Base-by-base conservation (phyloP, 2,888 invertebrate species). In the Andrena chrysosceles region DNA sequence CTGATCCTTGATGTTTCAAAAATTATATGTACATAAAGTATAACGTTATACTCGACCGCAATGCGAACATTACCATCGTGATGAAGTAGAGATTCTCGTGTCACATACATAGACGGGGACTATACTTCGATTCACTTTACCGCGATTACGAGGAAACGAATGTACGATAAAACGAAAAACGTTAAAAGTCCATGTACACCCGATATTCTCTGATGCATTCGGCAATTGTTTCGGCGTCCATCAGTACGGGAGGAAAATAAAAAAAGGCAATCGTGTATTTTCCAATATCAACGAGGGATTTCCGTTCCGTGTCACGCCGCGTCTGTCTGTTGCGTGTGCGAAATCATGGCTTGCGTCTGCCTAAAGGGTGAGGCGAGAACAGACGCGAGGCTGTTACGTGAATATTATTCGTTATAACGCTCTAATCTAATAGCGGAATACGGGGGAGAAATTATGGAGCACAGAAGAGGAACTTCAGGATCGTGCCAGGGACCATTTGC, bases 321-420 rank as follows among this genome's bases (percentile, higher is more conserved):
- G 42, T 42, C 42, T 42, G 60, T 78, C 71, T 52, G 66, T 49
- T 31, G 54, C 71, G 76, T 31, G 73, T 70, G 63, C 54, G 49
- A 72, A 81, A 77, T 77, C 77, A 49, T 67, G 71, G 35, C 29
- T 52, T 54, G 69, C 75, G 66, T 26, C 66, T 56, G 62, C 33
- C 4, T 29, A 70, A 52, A 48, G 62, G 69, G 56, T 60, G 54
- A 35, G 48, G 23, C 20, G 63, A 64, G 67, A 64, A 71, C 67
- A 59, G 79, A 81, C 69, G 71, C 77, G 81, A 72, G 62, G 80
- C 77, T 79, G 85, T 87, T 84, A 85, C 85, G 87, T 81, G 85
- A 83, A 88, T 88, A 88, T 88, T 89, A 87, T 85, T 88, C 88
- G 89, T 89, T 89, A 87, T 83, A 88, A 81, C 81, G 85, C 73